Evolutionary conservation across 2,888 invertebrate species (phyloP), one percentile per base, ranked within the genome.

Genomic region (Vandiemenella viatica): DNA sequence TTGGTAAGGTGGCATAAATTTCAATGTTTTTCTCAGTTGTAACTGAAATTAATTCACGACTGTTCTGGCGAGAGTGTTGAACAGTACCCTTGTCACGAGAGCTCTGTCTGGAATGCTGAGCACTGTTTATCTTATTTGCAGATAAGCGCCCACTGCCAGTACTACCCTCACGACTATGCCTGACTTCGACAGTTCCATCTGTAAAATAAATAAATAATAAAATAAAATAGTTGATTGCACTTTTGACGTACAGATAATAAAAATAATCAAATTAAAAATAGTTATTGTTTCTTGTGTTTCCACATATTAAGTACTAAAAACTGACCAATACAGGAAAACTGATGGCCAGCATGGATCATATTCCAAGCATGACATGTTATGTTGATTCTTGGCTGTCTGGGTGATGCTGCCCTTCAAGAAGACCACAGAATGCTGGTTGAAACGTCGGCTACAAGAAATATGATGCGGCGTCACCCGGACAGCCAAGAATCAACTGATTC

Each of bases 1-100:
- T 90, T 1, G 91, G 91, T 22, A 91, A 65, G 0, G 91, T 91
- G 0, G 90, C 91, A 62, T 91, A 91, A 55, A 91, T 89, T 68
- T 90, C 90, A 50, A 90, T 90, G 55, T 76, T 87, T 60, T 51
- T 53, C 13, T 48, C 20, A 15, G 48, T 43, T 37, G 43, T 50
- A 8, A 46, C 43, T 1, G 65, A 60, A 38, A 76, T 60, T 16
- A 75, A 59, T 59, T 79, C 78, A 41, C 73, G 69, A 55, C 77
- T 79, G 54, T 75, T 77, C 58, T 79, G 79, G 40, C 77, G 64
- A 1, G 77, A 77, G 58, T 79, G 78, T 55, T 59, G 74, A 67
- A n/a, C 26, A 46, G 41, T 17, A n/a, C 75, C 73, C 62, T 80
- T 79, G 54, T 82, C 80, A 54, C 77, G 71, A 38, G 80, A 80